Base-by-base conservation (phyloP, 2,888 invertebrate genomes). In the Shargacucullia verbasci region DNA sequence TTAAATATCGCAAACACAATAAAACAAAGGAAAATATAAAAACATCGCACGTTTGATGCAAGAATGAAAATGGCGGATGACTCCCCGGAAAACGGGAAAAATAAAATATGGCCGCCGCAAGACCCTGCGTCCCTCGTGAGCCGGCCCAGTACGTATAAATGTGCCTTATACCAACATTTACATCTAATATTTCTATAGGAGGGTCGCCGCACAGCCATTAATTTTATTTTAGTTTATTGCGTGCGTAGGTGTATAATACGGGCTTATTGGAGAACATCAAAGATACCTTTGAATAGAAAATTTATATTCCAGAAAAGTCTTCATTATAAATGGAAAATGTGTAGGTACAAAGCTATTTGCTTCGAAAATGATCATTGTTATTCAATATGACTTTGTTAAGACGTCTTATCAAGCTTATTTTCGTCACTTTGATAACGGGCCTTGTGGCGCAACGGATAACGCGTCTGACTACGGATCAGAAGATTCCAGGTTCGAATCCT, bases 391-490 rank as follows among this genome's bases (percentile, higher is more conserved):
- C 8, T 29, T 9, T 29, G 29, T 9, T 8, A 9, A n/a, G n/a
- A 9, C 29, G 29, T 40, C 35, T 12, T 57, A 14, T 39, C 10
- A 70, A 67, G 58, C 52, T 55, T 70, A 75, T 79, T 85, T 87
- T 81, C 63, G 43, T 2, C 0, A 0, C 0, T 0, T 0, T 0
- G 0, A 0, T 3, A 55, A 65, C 64, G 3, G 95, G 95, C 95
- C 95, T 92, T 95, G 95, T 95, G 95, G 95, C 95, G 95, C 95
- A 95, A 95, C 86, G 95, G 94, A 95, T 95, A 95, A 95, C 95
- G 95, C 95, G 95, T 95, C 95, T 95, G 95, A 95, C 95, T 95
- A 95, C 95, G 95, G 95, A 95, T 95, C 95, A 95, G 95, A 95
- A 95, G 95, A 95, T 95, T 95, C 95, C 95, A 95, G 95, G 94